Evolutionary conservation across 2,888 invertebrate species (phyloP).

Genomic region (Deroplatys truncata): DNA sequence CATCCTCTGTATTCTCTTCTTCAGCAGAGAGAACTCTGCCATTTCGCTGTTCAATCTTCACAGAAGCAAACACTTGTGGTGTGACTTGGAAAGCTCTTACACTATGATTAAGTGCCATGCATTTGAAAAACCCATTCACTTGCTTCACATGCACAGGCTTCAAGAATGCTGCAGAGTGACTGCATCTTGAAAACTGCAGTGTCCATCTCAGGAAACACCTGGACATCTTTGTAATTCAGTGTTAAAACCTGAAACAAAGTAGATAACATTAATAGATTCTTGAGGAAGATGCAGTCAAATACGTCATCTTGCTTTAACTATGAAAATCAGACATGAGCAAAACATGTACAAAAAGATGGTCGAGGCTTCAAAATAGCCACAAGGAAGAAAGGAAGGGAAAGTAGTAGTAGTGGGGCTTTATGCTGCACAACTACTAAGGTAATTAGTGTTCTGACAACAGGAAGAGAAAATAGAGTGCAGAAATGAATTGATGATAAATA

Average conservation of each 20-base stretch:
- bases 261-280: not conserved
- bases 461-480: too few relatives aligned
- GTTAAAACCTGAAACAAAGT: not conserved
- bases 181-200: not conserved
- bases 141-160: not conserved
- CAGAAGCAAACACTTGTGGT: not conserved
- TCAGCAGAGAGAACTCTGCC: not conserved
- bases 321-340: too few relatives aligned
- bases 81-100: not conserved
- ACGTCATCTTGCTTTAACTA: too few relatives aligned
- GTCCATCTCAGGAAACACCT: not conserved
- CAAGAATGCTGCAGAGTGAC: not conserved
- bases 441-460: too few relatives aligned
- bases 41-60: not conserved
- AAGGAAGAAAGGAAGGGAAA: too few relatives aligned
- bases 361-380: too few relatives aligned
- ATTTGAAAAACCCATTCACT: not conserved
- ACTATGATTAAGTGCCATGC: not conserved
- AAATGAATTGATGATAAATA: too few relatives aligned
- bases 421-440: too few relatives aligned
- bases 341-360: too few relatives aligned
- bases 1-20: not conserved
- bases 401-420: too few relatives aligned
- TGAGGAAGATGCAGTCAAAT: too few relatives aligned
- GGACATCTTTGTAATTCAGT: not conserved